Evolutionary conservation across 2,113 vertebrate genomes (phyloP).

Genomic region (Phalacrocorax aristotelis): DNA sequence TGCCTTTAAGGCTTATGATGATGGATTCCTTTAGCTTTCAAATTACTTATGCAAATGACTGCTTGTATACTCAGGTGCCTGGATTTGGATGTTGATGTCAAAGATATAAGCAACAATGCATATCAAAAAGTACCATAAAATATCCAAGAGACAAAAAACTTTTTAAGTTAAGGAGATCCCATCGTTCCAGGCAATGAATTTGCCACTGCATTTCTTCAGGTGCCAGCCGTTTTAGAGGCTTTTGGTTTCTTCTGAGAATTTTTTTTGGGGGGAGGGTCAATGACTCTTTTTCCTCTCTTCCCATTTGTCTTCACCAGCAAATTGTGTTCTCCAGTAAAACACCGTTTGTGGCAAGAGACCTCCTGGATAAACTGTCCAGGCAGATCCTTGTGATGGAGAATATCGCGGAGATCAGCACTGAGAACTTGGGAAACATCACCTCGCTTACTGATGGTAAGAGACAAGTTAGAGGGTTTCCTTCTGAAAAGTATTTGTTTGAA

Average conservation of each 20-base stretch:
- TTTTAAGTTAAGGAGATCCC: not conserved
- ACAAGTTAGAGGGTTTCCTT: not conserved
- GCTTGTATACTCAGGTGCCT: not conserved
- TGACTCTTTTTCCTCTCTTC: not conserved
- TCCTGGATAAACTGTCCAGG: slow-evolving; percentile 85
- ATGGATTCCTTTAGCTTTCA: not conserved
- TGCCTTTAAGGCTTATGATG: not conserved
- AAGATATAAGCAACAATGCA: not conserved
- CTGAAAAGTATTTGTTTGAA: not conserved
- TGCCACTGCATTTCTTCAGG: not conserved
- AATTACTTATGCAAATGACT: not conserved
- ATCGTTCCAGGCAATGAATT: not conserved
- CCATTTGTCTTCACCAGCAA: slow-evolving; percentile 74
- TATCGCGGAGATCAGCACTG: slow-evolving; percentile 84
- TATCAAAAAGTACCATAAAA: not conserved
- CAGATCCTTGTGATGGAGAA: slow-evolving; percentile 87
- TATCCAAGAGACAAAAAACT: not conserved
- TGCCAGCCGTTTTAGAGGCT: not conserved
- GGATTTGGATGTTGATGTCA: not conserved
- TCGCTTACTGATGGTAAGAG: slow-evolving; percentile 86
- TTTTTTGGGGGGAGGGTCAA: not conserved
- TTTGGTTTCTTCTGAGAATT: not conserved
- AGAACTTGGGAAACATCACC: slow-evolving; percentile 79
- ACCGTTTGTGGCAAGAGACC: slow-evolving; percentile 76
- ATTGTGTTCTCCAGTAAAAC: slow-evolving; percentile 81